Base-by-base conservation (phyloP, 92 coral and sea anemone species). In the Pocillopora grandis region DNA sequence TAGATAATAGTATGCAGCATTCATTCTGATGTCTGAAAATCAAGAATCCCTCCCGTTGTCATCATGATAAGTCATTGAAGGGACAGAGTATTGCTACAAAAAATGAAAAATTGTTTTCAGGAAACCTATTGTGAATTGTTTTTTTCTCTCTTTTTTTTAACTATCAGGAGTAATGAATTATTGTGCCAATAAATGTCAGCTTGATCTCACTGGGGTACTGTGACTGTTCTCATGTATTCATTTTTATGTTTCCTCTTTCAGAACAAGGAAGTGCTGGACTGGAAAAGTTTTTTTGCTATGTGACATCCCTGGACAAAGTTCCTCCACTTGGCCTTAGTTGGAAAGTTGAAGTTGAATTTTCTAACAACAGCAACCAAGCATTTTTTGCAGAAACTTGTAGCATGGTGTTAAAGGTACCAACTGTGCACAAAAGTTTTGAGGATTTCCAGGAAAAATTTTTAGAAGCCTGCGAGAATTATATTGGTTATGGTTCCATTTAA, bases 341-440 rank as follows among this genome's bases (percentile, higher is more conserved):
- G 61, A 66, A 77, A 57, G 72, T 85, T 17, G 74, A 85, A 36
- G 81, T 85, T 23, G 77, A 85, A 58, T 82, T 82, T 75, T 82
- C 78, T 62, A 71, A 19, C 69, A 23, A 77, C 31, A 48, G 76
- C 14, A n/a, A 66, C 58, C 48, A 69, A 18, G 21, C 42, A 66
- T 68, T 67, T 18, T 63, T 69, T 66, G 88, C 83, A 42, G 88
- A 85, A 77, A 85, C 88, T 19, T 85, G 88, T 57, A 71, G n/a
- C 55, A 12, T 14, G 9, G 73, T 67, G 62, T 17, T 77, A 55
- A 85, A 57, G 62, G 76, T 85, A 20, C 88, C 83, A 13, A 77
- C 77, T 18, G 75, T 5, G 75, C 82, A 84, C 66, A 49, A n/a
- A 12, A 63, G 66, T 36, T 77, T 76, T 56, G 83, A 85, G 13